Percentiles rank a stretch among this genome's conserved stretches.
These are phyloP conservation scores for Turritopsis rubra DNA, from an alignment of 30 jellyfish, hydroid and myxozoan genomes.

Conservation along the genomic window DNA sequence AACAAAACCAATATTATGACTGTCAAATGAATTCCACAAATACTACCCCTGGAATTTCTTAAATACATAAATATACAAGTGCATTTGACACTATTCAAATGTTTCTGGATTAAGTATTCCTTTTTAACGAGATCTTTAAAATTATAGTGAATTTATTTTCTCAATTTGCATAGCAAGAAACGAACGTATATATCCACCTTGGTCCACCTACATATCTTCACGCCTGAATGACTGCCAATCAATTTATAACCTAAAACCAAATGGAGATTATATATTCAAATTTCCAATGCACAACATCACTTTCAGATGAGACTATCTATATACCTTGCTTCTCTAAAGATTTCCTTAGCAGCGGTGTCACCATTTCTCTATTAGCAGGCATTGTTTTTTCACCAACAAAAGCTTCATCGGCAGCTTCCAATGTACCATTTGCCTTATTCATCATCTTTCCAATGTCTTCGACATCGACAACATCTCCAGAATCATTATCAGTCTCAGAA, in stretches of 20 bases:
- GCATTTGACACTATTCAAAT: too few relatives aligned
- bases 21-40: too few relatives aligned
- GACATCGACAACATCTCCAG: slow-evolving; percentile 49
- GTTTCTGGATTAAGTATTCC: too few relatives aligned
- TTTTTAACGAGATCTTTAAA: too few relatives aligned
- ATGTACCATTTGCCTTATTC: slow-evolving; percentile 32
- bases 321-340: slow-evolving; percentile 96
- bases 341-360: slow-evolving; percentile 81
- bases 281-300: background rate
- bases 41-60: too few relatives aligned
- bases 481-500: slow-evolving; percentile 49
- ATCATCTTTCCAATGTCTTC: slow-evolving; percentile 82
- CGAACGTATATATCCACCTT: slow-evolving; percentile 48
- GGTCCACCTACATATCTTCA: slow-evolving; percentile 99
- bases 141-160: too few relatives aligned
- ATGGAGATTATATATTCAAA: too few relatives aligned
- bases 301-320: background rate
- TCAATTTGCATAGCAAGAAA: too few relatives aligned
- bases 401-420: slow-evolving; percentile 7
- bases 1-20: background rate
- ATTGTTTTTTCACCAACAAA: slow-evolving; percentile 15
- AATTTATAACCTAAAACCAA: slow-evolving; percentile 88
- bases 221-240: slow-evolving; percentile 98
- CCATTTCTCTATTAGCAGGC: slow-evolving; percentile 69
- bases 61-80: too few relatives aligned